A percentile compares a stretch with the other conserved stretches of the same genome.
Evolutionary conservation across 2,113 vertebrate genomes (phyloP).

Genomic region (Micronycteris hirsuta): DNA sequence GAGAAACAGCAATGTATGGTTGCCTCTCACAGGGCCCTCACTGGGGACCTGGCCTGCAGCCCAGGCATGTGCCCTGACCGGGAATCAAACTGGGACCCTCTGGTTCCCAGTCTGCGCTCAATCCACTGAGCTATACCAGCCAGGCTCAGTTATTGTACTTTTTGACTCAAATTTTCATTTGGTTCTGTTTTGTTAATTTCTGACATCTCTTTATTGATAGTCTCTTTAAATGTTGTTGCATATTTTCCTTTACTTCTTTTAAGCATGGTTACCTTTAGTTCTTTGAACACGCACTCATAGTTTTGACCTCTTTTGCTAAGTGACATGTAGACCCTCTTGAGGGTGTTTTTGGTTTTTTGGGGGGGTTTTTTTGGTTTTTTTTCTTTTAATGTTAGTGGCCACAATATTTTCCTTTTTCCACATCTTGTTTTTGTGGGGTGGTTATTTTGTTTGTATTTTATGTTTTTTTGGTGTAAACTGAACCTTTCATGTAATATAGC

Average conservation of each 20-base stretch:
- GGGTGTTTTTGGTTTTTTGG: neutral
- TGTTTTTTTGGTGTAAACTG: neutral
- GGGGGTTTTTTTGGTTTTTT: neutral
- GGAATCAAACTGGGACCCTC: too few relatives aligned
- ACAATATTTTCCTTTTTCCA: too few relatives aligned
- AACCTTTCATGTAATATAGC: neutral
- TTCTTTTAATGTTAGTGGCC: too few relatives aligned
- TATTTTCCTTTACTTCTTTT: neutral
- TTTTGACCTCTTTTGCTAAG: neutral
- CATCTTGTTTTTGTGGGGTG: too few relatives aligned
- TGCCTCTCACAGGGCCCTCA: too few relatives aligned
- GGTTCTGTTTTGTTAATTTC: neutral
- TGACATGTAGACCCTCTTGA: neutral
- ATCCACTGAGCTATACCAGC: too few relatives aligned
- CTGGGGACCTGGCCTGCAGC: too few relatives aligned
- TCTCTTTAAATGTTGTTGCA: neutral
- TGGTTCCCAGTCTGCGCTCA: too few relatives aligned
- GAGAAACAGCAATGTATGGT: too few relatives aligned
- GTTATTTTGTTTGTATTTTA: too few relatives aligned
- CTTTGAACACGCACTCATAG: constrained; percentile 6
- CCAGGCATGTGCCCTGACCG: too few relatives aligned
- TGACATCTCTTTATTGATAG: neutral
- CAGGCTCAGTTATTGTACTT: neutral
- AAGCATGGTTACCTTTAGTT: neutral
- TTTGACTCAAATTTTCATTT: neutral